Percentiles rank a stretch among this genome's conserved stretches.
phyloP scores from a whole-genome alignment of 2,113 vertebrate species.

The Mus spicilegus region DNA sequence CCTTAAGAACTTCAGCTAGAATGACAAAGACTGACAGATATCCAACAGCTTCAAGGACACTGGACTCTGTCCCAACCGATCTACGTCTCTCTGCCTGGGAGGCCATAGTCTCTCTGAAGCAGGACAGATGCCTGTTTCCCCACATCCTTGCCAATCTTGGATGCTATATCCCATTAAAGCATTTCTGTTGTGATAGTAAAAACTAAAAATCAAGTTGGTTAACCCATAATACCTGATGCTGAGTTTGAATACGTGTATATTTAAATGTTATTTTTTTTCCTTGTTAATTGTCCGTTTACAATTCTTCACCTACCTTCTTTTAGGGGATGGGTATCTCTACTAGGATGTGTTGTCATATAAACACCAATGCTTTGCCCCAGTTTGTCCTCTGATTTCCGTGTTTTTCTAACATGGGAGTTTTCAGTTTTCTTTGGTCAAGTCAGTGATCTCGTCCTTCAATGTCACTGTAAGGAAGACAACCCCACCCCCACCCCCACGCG shows the following conservation, averaged over 20 bases:
- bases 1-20: background rate
- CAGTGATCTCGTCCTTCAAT: background rate
- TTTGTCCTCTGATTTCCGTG: slow-evolving; percentile 14
- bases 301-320: background rate
- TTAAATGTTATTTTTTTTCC: background rate
- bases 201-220: slow-evolving; percentile 41
- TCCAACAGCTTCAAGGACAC: background rate
- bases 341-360: background rate
- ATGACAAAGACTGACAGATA: background rate
- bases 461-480: background rate
- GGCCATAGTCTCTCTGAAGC: background rate
- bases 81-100: background rate
- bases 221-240: background rate
- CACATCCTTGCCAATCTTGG: background rate
- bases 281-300: slow-evolving; percentile 8
- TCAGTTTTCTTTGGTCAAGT: slow-evolving; percentile 3
- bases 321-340: background rate
- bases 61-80: background rate
- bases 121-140: background rate
- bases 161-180: background rate
- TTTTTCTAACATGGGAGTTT: background rate
- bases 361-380: background rate
- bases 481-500: too few relatives aligned
- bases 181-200: slow-evolving; percentile 1
- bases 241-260: background rate